A percentile compares a stretch with the other conserved stretches of the same genome.
Evolutionary conservation across 2,113 vertebrate species (phyloP).

Genomic region (Cervus canadensis): DNA sequence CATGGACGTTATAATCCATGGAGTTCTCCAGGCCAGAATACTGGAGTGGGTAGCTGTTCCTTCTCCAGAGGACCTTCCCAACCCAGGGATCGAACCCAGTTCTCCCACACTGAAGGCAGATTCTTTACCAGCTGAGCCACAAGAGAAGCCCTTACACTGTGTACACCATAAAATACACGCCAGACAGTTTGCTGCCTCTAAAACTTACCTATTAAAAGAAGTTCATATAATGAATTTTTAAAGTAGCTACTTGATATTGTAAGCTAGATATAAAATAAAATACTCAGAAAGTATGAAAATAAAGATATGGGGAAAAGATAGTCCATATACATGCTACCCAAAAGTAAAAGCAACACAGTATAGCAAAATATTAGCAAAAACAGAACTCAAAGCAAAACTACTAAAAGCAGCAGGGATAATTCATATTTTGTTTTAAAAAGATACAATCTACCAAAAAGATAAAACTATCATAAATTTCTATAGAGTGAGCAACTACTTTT

Average conservation of each 20-base stretch:
- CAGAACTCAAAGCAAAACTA: neutral
- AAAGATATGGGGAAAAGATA: neutral
- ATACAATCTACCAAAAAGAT: neutral
- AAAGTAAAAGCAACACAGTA: neutral
- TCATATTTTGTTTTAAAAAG: neutral
- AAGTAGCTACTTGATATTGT: neutral
- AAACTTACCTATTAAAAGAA: neutral
- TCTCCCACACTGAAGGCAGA: neutral
- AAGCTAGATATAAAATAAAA: slow-evolving; percentile 15
- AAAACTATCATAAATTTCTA: neutral
- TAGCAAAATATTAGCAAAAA: neutral
- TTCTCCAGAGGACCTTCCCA: neutral
- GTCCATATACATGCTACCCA: neutral
- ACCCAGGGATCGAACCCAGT: neutral
- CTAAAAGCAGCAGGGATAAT: neutral
- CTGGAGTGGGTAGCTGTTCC: neutral
- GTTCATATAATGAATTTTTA: neutral
- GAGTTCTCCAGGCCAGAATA: neutral
- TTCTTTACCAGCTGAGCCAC: neutral
- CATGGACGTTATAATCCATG: neutral
- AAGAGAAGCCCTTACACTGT: neutral
- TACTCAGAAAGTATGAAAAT: neutral
- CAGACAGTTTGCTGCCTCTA: neutral
- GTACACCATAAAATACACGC: neutral
- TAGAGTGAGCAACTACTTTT: neutral